These are phyloP conservation scores for Scolanthus callimorphus DNA, from an alignment of 92 coral and sea anemone species.

Conservation along the genomic window DNA sequence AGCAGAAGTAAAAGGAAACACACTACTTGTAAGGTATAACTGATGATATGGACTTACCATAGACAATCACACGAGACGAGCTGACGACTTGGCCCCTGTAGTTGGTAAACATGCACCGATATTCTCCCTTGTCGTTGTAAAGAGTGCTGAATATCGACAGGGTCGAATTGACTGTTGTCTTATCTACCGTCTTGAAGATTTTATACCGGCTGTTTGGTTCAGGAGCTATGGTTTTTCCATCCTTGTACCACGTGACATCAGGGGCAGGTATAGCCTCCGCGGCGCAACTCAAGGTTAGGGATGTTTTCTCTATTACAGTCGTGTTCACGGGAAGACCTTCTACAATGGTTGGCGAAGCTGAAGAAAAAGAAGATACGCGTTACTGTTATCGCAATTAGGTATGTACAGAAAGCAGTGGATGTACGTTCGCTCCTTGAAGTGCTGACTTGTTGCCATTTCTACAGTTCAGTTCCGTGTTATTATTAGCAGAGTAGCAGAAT, in stretches of 20 bases:
- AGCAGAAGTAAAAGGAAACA: too few species aligned
- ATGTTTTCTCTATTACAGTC: conserved; percentile 8
- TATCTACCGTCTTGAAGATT: neutral
- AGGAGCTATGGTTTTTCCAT: neutral
- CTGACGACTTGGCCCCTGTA: too few species aligned
- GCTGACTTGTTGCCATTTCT: too few species aligned
- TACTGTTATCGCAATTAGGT: too few species aligned
- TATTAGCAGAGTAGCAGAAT: too few species aligned
- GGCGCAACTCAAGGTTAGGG: conserved; percentile 20
- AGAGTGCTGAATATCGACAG: conserved; percentile 14
- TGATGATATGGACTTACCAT: too few species aligned
- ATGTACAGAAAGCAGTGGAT: too few species aligned
- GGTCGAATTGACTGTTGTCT: conserved; percentile 5
- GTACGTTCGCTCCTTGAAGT: too few species aligned
- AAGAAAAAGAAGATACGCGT: conserved; percentile 1
- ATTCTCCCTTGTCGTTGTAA: conserved; percentile 46
- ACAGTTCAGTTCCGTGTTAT: too few species aligned
- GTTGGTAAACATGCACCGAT: conserved; percentile 41
- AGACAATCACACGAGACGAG: too few species aligned
- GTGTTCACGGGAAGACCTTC: neutral
- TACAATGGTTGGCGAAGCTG: conserved; percentile 40
- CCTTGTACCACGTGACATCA: conserved; percentile 33
- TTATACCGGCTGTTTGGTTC: neutral
- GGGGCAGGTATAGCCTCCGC: conserved; percentile 66
- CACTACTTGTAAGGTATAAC: too few species aligned